Base-by-base conservation (phyloP, 2,113 vertebrate species). In the Menidia beryllina region DNA sequence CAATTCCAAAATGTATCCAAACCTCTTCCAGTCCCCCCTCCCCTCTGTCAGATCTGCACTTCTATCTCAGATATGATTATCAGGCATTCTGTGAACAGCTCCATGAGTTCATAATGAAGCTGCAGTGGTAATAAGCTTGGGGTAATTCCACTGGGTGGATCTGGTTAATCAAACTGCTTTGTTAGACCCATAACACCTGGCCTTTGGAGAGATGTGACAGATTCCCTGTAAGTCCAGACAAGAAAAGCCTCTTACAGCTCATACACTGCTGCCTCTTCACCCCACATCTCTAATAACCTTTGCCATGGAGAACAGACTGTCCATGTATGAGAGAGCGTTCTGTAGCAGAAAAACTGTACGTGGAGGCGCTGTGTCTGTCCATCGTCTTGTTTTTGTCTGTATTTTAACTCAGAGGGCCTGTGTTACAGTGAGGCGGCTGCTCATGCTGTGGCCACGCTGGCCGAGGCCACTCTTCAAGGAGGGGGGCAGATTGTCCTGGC, bases 401-500 rank as follows among this genome's bases (percentile, higher is more conserved):
- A 10, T 39, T 27, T 45, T 20, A 15, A 43, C 43, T 55, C 15
- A 1, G 27, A 48, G 69, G 26, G n/a, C 9, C 9, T 68, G 49
- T 83, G 45, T 90, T 69, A 0, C 92, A 99, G 98, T 20, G 97
- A 99, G 93, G 98, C 97, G 13, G 98, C 97, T 0, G 98, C 97
- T 66, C 98, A 99, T 11, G 98, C 98, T 2, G 98, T 99, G 15
- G 97, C 98, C 49, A 98, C 98, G 0, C 85, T 99, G 81, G 97
- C 98, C 0, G 98, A 99, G 83, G 98, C 98, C 80, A 99, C 98
- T 68, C 94, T 99, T 11, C 98, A 99, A 84, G 97, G 97, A 0
- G 98, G 97, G 61, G 98, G 98, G 43, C 98, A 99, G 78, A 98
- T 99, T 5, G 97, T 99, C 66, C 91, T 99, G 61, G 97, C 98